Base-by-base conservation (phyloP, 2,113 vertebrate species). In the Platycercus adscitus region DNA sequence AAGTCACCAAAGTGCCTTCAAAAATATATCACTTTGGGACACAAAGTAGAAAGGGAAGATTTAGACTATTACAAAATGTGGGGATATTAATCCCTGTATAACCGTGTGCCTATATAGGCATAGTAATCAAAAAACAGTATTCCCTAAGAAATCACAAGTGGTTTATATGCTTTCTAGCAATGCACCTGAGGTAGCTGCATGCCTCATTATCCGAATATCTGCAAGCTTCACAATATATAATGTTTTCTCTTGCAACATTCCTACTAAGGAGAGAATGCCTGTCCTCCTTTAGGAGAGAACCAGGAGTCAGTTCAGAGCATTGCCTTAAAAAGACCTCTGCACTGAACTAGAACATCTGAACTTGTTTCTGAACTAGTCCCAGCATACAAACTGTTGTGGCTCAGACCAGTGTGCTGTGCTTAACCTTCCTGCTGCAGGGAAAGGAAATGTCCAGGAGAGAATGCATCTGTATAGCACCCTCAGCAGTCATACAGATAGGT, bases 291-390 rank as follows among this genome's bases (percentile, higher is more conserved):
- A 50, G 37, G 15, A 50, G 58, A 68, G 58, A 86, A 37, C 55
- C 2, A 11, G 28, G 26, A 56, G 11, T 24, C 11, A 50, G 13
- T 53, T 82, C 83, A 96, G 80, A 92, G 26, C 47, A 25, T 28
- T 79, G 50, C 26, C 25, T 58, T 63, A 41, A 60, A 69, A 65
- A 86, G 53, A 39, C 37, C 2, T 4, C 17, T 29, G 56, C 47
- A 43, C n/a, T 80, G 82, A 82, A 91, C 83, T 46, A 58, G 64
- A 70, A 37, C 31, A 37, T 73, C 58, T 86, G 91, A 83, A 69
- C 53, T 87, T 41, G 13, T 53, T 75, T 69, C 61, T 82, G 71
- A 69, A 33, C 56, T 72, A 82, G 58, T 53, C 33, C 46, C 77
- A 65, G 63, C 63, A 65, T 35, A 43, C 35, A 53, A 13, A 15